These are phyloP conservation scores for Chaetophractus vellerosus DNA, from an alignment of 2,797 vertebrate species.

Conservation along the genomic window DNA sequence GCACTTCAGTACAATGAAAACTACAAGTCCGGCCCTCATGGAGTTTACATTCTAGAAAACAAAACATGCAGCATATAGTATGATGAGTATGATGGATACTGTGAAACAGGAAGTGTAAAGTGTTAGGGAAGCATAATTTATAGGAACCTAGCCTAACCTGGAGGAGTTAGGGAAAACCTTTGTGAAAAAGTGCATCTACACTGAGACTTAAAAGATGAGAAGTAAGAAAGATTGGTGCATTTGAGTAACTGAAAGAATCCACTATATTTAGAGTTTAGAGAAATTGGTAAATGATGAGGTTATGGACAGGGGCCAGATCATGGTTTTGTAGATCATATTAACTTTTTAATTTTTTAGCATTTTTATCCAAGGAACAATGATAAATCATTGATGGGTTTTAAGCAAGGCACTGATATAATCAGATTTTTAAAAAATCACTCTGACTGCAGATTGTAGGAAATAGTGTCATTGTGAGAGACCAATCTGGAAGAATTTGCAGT, in stretches of 20 bases:
- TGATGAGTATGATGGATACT: neutral
- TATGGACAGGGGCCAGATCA: neutral
- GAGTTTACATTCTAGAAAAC: neutral
- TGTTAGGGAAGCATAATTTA: neutral
- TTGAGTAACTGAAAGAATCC: neutral
- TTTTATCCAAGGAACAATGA: neutral
- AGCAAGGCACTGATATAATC: neutral
- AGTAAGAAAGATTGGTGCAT: neutral
- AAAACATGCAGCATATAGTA: neutral
- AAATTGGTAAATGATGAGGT: neutral
- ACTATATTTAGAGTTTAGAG: neutral
- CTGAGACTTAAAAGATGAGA: conserved; percentile 5
- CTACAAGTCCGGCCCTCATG: neutral
- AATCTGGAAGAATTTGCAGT: conserved; percentile 12
- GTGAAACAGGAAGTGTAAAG: neutral
- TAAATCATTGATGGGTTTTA: neutral
- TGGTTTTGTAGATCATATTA: neutral
- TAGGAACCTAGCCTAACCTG: neutral
- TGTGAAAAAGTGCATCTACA: conserved; percentile 13
- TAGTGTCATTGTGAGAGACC: neutral
- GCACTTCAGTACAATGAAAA: neutral
- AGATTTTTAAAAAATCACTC: neutral
- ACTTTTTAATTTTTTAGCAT: neutral
- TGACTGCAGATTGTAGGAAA: neutral
- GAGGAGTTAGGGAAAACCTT: neutral